phyloP scores from a whole-genome alignment of 2,888 invertebrate species.

The Drosophila mimica region DNA sequence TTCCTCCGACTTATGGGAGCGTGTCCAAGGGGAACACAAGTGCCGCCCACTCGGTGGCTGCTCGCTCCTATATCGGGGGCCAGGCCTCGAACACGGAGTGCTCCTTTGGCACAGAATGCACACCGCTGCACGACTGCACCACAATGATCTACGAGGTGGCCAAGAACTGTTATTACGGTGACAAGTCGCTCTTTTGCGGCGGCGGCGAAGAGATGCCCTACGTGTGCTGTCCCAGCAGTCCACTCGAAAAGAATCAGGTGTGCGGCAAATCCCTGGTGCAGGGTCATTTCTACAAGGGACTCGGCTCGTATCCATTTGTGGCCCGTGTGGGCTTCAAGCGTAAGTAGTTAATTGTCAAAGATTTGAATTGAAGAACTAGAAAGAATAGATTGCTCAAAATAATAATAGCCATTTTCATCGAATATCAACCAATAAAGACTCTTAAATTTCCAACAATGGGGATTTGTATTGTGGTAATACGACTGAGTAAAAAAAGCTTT shows the following conservation, averaged over 20 bases:
- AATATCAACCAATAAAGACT: not conserved
- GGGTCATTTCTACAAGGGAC: slow-evolving; percentile 88
- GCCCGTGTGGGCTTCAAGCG: slow-evolving; percentile 91
- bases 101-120: slow-evolving; percentile 82
- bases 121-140: slow-evolving; percentile 84
- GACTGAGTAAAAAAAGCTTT: not conserved
- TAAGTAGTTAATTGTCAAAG: slow-evolving; percentile 83
- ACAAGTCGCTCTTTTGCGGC: slow-evolving; percentile 84
- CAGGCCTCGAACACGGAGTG: slow-evolving; percentile 71
- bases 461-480: not conserved
- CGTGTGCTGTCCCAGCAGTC: slow-evolving; percentile 84
- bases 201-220: slow-evolving; percentile 84
- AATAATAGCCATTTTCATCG: not conserved
- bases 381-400: not conserved
- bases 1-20: slow-evolving; percentile 37
- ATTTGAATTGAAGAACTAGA: not conserved
- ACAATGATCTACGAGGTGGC: slow-evolving; percentile 84
- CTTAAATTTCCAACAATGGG: not conserved
- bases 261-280: slow-evolving; percentile 89
- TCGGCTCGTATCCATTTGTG: slow-evolving; percentile 92
- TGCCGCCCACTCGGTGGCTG: slow-evolving; percentile 58
- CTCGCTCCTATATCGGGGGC: slow-evolving; percentile 76
- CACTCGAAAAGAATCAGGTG: slow-evolving; percentile 85
- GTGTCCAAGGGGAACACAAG: slow-evolving; percentile 23
- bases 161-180: slow-evolving; percentile 84